Base-by-base conservation (phyloP, 2,888 invertebrate genomes). In the Criorhina ranunculi region DNA sequence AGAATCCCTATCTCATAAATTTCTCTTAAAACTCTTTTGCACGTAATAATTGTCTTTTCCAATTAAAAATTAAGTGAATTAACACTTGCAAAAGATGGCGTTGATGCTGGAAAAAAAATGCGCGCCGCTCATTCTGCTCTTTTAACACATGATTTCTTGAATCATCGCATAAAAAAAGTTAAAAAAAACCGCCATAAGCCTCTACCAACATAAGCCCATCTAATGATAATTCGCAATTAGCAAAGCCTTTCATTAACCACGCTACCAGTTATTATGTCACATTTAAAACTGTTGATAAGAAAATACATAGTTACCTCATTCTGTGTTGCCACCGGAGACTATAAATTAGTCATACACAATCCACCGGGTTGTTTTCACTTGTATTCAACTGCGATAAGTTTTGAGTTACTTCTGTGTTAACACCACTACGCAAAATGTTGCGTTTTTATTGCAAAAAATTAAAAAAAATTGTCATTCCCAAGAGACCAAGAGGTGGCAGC, bases 181-280 rank as follows among this genome's bases (percentile, higher is more conserved):
- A 4, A 24, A 24, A 24, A 24, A 24, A 24, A 24, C 24, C 1
- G 2, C 4, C 24, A 24, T 4, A 33, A 6, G 8, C 6, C 42
- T 15, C 42, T 7, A 15, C 12, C 42, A 44, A 44, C 17, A 44
- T 0, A 44, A 44, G 9, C 9, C 8, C 17, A 44, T 9, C 8
- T 9, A 9, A 15, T 42, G n/a, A 42, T 15, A 42, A 42, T 12
- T 42, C 6, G 7, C 19, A 17, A 44, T 42, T 15, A 42, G 7
- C 15, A n/a, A n/a, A 8, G 8, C 6, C n/a, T 6, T 44, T 2
- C 17, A 17, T 19, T 1, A 15, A n/a, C n/a, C 1, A n/a, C 31
- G 6, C 12, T 51, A 49, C 24, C n/a, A 19, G 49, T 49, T 29
- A 49, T 31, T 51, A 51, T 31, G 51, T 51, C 51, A 51, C 24